Evolutionary conservation across 1,140 invertebrate genomes (phyloP).

Genomic region (Octopus sinensis): DNA sequence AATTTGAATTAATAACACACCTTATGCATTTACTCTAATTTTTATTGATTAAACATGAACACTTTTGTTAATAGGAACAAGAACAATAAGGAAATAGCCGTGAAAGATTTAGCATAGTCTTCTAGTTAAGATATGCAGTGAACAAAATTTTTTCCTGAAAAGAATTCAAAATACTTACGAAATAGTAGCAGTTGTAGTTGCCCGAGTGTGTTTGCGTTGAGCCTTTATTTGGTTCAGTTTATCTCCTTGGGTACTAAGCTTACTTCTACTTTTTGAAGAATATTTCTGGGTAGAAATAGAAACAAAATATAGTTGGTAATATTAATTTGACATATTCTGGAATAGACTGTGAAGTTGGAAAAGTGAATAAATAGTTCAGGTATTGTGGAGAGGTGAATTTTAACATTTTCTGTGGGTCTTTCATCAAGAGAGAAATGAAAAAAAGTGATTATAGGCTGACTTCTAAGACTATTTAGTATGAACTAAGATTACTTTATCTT

Average conservation of each 20-base stretch:
- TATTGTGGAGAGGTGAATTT: no score
- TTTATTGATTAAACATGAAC: background rate
- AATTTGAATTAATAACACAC: no score
- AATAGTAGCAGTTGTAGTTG: conserved; percentile 46
- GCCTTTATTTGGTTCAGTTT: conserved; percentile 53
- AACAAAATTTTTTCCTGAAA: background rate
- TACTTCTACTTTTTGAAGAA: conserved; percentile 42
- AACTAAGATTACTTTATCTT: no score
- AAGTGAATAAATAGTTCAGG: no score
- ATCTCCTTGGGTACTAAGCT: conserved; percentile 51
- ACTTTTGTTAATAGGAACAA: background rate
- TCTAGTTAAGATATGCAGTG: background rate
- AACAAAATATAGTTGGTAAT: no score
- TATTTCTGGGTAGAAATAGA: conserved; percentile 30
- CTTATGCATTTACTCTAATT: no score
- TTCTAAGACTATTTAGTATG: no score
- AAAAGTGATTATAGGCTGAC: no score
- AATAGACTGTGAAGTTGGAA: no score
- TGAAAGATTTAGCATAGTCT: background rate
- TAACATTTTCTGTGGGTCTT: no score
- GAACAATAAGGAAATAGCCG: conserved; percentile 1
- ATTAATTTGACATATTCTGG: no score
- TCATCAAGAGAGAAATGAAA: no score
- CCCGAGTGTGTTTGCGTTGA: conserved; percentile 45
- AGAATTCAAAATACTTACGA: conserved; percentile 34